A percentile compares a stretch with the other conserved stretches of the same genome.
phyloP scores from a whole-genome alignment of 2,888 invertebrate species.

The Uloborus plumipes region DNA sequence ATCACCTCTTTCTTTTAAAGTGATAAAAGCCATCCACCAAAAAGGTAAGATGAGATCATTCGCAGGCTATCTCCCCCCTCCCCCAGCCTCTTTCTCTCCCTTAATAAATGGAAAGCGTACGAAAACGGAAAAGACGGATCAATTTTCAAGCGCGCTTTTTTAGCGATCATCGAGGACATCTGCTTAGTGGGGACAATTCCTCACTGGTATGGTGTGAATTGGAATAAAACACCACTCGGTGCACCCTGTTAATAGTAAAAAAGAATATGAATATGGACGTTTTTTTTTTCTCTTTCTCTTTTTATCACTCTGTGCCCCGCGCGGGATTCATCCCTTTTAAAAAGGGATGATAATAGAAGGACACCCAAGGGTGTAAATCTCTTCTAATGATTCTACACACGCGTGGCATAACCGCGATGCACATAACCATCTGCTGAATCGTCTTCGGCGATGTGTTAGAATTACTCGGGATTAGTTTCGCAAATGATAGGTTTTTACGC shows the following conservation, averaged over 20 bases:
- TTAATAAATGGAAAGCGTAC: constrained; percentile 4
- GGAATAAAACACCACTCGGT: constrained; percentile 6
- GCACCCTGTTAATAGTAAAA: neutral
- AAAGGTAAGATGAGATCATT: constrained; percentile 23
- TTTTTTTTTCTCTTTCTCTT: neutral
- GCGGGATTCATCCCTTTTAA: constrained; percentile 23
- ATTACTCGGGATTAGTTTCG: too few relatives aligned
- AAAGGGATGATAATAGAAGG: constrained; percentile 12
- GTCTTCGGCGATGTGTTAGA: too few relatives aligned
- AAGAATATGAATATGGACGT: neutral
- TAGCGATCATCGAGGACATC: constrained; percentile 7
- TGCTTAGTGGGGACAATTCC: constrained; percentile 13
- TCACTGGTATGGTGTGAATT: neutral
- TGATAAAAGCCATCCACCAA: too few relatives aligned
- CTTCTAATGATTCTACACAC: constrained; percentile 24
- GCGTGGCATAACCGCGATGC: constrained; percentile 18
- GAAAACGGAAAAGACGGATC: constrained; percentile 45
- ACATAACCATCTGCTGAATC: too few relatives aligned
- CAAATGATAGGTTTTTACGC: too few relatives aligned
- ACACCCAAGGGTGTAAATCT: constrained; percentile 36
- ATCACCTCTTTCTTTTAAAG: too few relatives aligned
- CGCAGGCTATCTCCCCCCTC: neutral
- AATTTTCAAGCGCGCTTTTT: constrained; percentile 30
- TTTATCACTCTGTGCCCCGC: neutral
- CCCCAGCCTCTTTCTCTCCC: neutral